Conservation (phyloP, 92 coral and sea anemone species). For the Micromussa lordhowensis region DNA sequence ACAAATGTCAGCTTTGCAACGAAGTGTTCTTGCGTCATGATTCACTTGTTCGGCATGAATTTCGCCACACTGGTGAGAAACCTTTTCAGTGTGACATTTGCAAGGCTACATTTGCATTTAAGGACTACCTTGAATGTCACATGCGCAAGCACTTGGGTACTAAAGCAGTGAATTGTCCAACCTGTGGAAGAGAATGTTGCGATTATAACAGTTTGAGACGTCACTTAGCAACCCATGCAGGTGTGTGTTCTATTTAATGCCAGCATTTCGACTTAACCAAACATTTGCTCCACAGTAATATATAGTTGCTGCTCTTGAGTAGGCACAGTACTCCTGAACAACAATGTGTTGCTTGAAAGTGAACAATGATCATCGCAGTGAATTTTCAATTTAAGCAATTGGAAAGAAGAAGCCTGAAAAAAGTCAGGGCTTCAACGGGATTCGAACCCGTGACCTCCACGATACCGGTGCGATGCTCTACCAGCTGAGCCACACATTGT, state of each 20-base stretch:
- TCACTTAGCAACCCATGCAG: slow-evolving; percentile 5
- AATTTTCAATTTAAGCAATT: too few species aligned
- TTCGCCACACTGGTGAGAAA: slow-evolving; percentile 4
- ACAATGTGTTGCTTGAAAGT: too few species aligned
- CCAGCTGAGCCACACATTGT: too few species aligned
- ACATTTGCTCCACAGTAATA: too few species aligned
- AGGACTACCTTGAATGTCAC: background rate
- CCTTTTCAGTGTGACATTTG: slow-evolving; percentile 33
- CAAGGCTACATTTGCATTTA: slow-evolving; percentile 21
- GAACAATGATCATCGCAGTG: too few species aligned
- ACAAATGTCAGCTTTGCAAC: background rate
- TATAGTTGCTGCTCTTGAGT: too few species aligned
- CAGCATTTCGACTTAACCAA: background rate
- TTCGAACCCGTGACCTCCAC: too few species aligned
- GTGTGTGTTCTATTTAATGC: background rate
- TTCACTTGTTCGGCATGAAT: background rate
- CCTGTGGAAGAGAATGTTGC: slow-evolving; percentile 6
- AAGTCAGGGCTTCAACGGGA: too few species aligned
- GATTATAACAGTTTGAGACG: background rate
- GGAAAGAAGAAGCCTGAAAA: too few species aligned
- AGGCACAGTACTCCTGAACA: too few species aligned
- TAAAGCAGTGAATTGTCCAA: background rate
- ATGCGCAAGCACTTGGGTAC: slow-evolving; percentile 20
- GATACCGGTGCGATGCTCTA: too few species aligned
- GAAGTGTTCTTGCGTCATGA: background rate